A percentile compares a stretch with the other conserved stretches of the same genome.
These are phyloP conservation scores for Piezodorus guildinii DNA, from an alignment of 1,140 invertebrate genomes.

Conservation along the genomic window DNA sequence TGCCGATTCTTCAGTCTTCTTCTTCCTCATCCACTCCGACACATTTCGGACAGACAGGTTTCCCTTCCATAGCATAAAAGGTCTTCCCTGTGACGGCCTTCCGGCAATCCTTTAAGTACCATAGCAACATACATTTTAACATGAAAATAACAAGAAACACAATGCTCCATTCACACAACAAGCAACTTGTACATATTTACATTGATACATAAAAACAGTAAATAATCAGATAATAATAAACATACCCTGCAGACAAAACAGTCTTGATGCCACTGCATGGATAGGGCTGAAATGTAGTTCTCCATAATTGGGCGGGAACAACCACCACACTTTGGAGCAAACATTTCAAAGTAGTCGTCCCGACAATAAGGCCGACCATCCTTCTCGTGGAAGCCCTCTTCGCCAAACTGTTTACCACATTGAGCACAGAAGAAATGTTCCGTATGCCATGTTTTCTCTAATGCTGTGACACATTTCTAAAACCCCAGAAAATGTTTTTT, in stretches of 20 bases:
- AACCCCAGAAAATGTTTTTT: no score
- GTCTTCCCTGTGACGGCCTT: constrained; percentile 80
- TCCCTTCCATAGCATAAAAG: constrained; percentile 89
- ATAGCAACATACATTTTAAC: no score
- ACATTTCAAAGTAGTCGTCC: constrained; percentile 96
- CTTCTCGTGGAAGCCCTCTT: constrained; percentile 90
- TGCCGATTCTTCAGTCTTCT: constrained; percentile 37
- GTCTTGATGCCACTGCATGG: constrained; percentile 97
- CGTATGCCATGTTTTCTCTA: constrained; percentile 98
- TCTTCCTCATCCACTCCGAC: constrained; percentile 81
- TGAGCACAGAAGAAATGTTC: constrained; percentile 99
- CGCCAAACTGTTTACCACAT: constrained; percentile 92
- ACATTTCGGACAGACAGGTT: constrained; percentile 80
- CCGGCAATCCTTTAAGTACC: constrained; percentile 69
- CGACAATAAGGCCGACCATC: constrained; percentile 90
- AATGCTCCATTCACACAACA: not conserved
- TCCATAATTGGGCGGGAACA: constrained; percentile 96
- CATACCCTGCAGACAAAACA: constrained; percentile 99
- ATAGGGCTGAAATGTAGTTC: constrained; percentile 97
- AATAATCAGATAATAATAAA: constrained; percentile 28
- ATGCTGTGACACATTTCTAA: constrained; percentile 96
- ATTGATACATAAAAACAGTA: not conserved
- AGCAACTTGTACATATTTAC: not conserved
- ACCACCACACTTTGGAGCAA: constrained; percentile 96
- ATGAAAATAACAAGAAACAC: no score